Evolutionary conservation across 2,888 invertebrate species (phyloP), one percentile per base, ranked within the genome.

Genomic region (Argyra leucocephala): DNA sequence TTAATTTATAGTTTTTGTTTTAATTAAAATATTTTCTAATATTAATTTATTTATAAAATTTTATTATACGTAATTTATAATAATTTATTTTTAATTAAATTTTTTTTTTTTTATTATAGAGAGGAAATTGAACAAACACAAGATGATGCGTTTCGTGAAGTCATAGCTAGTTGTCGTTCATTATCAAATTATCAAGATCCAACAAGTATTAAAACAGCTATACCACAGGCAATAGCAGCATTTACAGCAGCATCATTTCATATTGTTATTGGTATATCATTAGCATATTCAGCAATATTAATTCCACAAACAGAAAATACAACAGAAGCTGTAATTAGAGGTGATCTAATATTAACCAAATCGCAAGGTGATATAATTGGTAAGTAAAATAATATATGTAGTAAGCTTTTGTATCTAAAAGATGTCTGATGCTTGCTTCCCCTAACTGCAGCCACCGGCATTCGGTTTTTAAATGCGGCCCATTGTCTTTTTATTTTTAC

Each of bases 281-380:
- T 85, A 72, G 83, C 84, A 3, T 85, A 81, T 73, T 84, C 84
- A 3, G 84, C 83, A 1, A 82, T 84, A 66, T 74, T 85, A 65
- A 78, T 84, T 67, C 84, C 84, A 37, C 82, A 83, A 69, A 63
- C 69, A 71, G 69, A 71, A 63, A 64, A 48, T 48, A 48, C 18
- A 18, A 48, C 48, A 48, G 48, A 48, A 48, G 15, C 48, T 12
- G 18, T 48, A 48, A 48, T 9, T 18, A 48, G 48, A 48, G 48
- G 48, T 48, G 48, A 48, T 48, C 15, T 48, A 48, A n/a, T 48
- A 48, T 48, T 48, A 48, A 48, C 18, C 18, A 48, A 48, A 48
- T 18, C 48, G 5, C 48, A 48, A 48, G 48, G 48, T 48, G 48
- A 48, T 48, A 48, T 48, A 18, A 48, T 48, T 18, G 48, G 48